These are phyloP conservation scores for Colletes collaris DNA, from an alignment of 2,888 invertebrate species.

Conservation along the genomic window DNA sequence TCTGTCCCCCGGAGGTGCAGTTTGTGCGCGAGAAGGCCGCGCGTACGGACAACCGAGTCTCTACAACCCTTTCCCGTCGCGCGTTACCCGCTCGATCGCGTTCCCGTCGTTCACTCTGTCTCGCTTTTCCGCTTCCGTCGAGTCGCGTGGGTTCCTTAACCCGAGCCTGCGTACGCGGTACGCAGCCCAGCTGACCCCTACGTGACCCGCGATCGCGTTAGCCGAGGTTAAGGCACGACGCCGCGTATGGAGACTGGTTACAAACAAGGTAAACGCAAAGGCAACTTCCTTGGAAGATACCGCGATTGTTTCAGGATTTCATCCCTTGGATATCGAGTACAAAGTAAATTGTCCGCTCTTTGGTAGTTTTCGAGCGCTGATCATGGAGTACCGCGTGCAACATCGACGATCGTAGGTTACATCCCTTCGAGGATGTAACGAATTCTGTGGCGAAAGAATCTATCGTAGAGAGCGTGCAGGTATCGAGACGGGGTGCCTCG, in stretches of 20 bases:
- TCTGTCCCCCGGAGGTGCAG: slow-evolving; percentile 23
- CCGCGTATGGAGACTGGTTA: neutral
- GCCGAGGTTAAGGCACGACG: slow-evolving; percentile 59
- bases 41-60: slow-evolving; percentile 1
- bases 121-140: slow-evolving; percentile 8
- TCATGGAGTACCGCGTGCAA: no score
- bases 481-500: slow-evolving; percentile 29
- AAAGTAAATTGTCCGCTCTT: no score
- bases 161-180: slow-evolving; percentile 40
- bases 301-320: no score
- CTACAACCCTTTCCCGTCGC: no score
- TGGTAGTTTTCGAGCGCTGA: no score
- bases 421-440: no score
- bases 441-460: slow-evolving; percentile 21
- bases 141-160: slow-evolving; percentile 62
- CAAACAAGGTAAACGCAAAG: neutral
- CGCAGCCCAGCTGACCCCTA: slow-evolving; percentile 59
- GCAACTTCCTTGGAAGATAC: neutral
- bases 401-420: no score
- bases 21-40: slow-evolving; percentile 35
- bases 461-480: slow-evolving; percentile 39
- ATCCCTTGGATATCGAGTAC: no score
- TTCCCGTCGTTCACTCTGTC: no score
- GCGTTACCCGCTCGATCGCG: neutral
- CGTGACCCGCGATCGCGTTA: slow-evolving; percentile 60